phyloP scores from a whole-genome alignment of 2,113 vertebrate species.

The Tragelaphus strepsiceros region DNA sequence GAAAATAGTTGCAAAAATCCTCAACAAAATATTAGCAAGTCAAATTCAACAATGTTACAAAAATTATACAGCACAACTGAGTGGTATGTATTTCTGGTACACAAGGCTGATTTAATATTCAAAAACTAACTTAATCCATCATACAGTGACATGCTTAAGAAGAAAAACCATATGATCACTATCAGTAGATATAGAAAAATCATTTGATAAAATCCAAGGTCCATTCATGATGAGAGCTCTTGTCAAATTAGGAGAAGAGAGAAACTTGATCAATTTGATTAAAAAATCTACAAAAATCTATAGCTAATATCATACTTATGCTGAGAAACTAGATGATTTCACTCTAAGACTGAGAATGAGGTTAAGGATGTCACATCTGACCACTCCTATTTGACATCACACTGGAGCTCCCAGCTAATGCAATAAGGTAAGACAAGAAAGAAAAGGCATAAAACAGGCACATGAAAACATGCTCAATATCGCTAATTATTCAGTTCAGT shows the following conservation, averaged over 20 bases:
- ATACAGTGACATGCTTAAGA: background rate
- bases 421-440: background rate
- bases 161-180: background rate
- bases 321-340: background rate
- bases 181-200: background rate
- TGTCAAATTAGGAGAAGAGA: background rate
- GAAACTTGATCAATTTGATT: background rate
- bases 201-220: background rate
- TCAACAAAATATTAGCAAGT: background rate
- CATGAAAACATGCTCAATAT: background rate
- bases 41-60: background rate
- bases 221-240: background rate
- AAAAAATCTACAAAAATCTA: background rate
- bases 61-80: background rate
- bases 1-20: background rate
- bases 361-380: background rate
- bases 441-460: background rate
- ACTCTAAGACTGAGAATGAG: background rate
- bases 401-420: background rate
- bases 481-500: background rate
- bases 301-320: background rate
- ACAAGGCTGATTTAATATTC: background rate
- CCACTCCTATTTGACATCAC: background rate
- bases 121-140: background rate
- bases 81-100: background rate